Base-by-base conservation (phyloP, 1,140 invertebrate species). In the Halictus rubicundus region DNA sequence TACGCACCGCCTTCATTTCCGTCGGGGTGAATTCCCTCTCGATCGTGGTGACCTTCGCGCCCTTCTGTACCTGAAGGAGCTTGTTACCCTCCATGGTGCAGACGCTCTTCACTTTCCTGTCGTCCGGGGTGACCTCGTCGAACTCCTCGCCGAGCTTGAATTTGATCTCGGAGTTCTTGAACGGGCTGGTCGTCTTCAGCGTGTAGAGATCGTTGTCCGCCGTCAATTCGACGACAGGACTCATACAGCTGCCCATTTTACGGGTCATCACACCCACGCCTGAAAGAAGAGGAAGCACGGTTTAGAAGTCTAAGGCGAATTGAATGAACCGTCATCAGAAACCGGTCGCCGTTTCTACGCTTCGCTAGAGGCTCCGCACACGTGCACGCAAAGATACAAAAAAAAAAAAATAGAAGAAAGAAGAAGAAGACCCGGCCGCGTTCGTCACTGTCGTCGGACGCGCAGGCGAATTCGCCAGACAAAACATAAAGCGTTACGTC, bases 71-170 rank as follows among this genome's bases (percentile, higher is more conserved):
- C 81, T 97, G 96, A 79, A 94, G 94, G 85, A 97, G 90, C 83
- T 95, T 96, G 92, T 96, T 96, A 23, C 95, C 95, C 12, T 96
- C 94, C 32, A 95, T 88, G 19, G 94, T 96, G 80, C 96, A 94
- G 71, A 94, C 88, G 63, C 94, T 96, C 93, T 97, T 97, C 23
- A 98, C 97, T 89, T 95, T 96, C 60, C 96, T 94, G 12, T 97
- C 97, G 90, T 98, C 97, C 23, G 96, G 94, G 10, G 97, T 98
- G 83, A 96, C 96, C 87, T 98, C 97, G 14, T 97, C 96, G 90
- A 98, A 97, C 90, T 97, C 96, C 82, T 96, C 95, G 32, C 96
- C 96, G 7, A 97, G 94, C 91, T 95, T 97, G 92, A 98, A 98
- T 81, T 94, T 95, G 61, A 97, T 95, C 74, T 95, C 94, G 0